phyloP scores from a whole-genome alignment of 2,888 invertebrate genomes.

The Ephialtes manifestator region DNA sequence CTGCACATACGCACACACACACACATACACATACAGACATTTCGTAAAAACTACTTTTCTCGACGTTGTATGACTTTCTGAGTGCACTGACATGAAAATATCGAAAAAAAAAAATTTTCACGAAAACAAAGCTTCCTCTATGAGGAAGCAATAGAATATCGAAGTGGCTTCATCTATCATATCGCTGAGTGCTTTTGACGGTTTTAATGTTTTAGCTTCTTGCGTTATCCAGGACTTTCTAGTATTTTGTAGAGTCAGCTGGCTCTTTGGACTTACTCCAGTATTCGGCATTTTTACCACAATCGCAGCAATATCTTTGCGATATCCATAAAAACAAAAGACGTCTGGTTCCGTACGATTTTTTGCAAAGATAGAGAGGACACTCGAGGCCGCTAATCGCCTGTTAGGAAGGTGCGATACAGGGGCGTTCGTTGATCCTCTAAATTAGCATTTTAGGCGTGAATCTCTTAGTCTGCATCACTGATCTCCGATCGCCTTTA shows the following conservation, averaged over 20 bases:
- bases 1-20: no score
- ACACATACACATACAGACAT: no score
- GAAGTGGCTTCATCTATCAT: neutral
- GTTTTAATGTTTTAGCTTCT: neutral
- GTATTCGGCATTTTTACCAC: neutral
- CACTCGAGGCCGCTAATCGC: slow-evolving; percentile 74
- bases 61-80: no score
- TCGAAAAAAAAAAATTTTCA: neutral
- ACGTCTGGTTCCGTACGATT: slow-evolving; percentile 45
- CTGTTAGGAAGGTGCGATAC: slow-evolving; percentile 71
- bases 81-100: no score
- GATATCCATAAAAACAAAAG: slow-evolving; percentile 51
- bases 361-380: slow-evolving; percentile 53
- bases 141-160: no score
- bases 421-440: slow-evolving; percentile 73
- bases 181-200: neutral
- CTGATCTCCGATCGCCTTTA: slow-evolving; percentile 63
- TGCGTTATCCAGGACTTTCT: neutral
- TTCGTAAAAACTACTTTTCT: no score
- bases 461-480: slow-evolving; percentile 75
- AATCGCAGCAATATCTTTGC: slow-evolving; percentile 29
- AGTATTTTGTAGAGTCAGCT: neutral
- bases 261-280: neutral
- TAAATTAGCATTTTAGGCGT: slow-evolving; percentile 81
- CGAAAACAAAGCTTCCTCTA: neutral